These are phyloP conservation scores for Papilio xuthus DNA, from an alignment of 1,140 invertebrate genomes.

Conservation along the genomic window DNA sequence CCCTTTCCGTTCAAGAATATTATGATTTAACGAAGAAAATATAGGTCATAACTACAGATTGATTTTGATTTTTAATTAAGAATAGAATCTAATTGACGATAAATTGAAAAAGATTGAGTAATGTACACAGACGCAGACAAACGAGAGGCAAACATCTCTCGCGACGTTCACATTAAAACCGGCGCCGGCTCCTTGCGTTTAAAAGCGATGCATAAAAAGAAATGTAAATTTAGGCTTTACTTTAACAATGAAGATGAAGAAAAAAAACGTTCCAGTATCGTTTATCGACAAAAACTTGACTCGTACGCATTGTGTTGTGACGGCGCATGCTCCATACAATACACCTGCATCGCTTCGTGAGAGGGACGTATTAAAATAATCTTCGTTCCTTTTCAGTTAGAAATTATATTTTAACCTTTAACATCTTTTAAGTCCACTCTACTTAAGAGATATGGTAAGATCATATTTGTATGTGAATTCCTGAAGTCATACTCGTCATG, in stretches of 20 bases:
- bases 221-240: conserved; percentile 33
- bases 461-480: background rate
- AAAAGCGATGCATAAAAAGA: conserved; percentile 23
- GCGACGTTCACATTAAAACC: conserved; percentile 11
- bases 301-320: conserved; percentile 20
- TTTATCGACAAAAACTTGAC: conserved; percentile 36
- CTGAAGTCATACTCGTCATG: background rate
- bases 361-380: conserved; percentile 10
- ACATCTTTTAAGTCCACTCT: background rate
- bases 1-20: too few relatives aligned
- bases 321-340: conserved; percentile 10
- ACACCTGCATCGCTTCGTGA: conserved; percentile 16
- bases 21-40: background rate
- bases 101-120: background rate
- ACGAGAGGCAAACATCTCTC: background rate
- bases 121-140: background rate
- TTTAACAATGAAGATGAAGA: conserved; percentile 27
- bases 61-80: background rate
- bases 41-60: background rate
- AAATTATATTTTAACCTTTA: background rate
- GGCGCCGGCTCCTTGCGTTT: background rate
- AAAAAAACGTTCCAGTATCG: conserved; percentile 30
- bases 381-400: background rate
- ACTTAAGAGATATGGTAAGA: background rate
- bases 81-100: background rate